Evolutionary conservation across 1,140 invertebrate species (phyloP), one percentile per base, ranked within the genome.

Genomic region (Pollicipes pollicipes): DNA sequence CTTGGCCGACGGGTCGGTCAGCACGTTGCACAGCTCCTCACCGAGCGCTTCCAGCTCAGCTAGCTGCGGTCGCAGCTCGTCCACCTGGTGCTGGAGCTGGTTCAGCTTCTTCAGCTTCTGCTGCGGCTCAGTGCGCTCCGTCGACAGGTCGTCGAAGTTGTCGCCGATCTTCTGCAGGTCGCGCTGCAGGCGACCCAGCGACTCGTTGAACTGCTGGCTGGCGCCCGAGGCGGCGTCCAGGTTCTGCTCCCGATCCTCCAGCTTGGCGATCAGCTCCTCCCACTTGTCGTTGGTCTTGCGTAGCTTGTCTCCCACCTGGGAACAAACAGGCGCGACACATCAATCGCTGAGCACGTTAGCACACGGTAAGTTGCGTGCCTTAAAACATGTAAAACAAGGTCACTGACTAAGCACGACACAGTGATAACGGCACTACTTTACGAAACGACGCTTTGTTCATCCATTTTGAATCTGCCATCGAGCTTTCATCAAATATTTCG

Each of bases 1-100:
- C 72, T 90, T 87, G 0, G 91, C 92, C 0, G 90, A 88, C 6
- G 91, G 86, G 80, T 97, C 94, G 71, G 90, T 91, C n/a, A 96
- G 81, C 68, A 94, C 90, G 71, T 91, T 88, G 76, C 88, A 90
- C 0, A 98, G 79, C 58, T 93, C 87, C 21, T 87, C 87, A 17
- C 91, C 93, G 0, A 93, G 86, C 8, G 89, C 86, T 79, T 95
- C 91, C 31, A 91, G 86, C 79, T 95, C 91, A 16, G 91, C 90
- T 67, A 97, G 79, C 10, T 93, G 79, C 0, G 90, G 91, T 37
- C 92, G 84, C 76, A 94, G 90, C 8, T 88, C 88, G 79, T 93
- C 90, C 67, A 96, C 79, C 77, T 96, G 90, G 27, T 90, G 83
- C 77, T 95, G 92, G 16, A 96, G 80, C 76, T 90, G 87, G 67